Evolutionary conservation across 2,888 invertebrate species (phyloP).

Genomic region (Netelia virgata): DNA sequence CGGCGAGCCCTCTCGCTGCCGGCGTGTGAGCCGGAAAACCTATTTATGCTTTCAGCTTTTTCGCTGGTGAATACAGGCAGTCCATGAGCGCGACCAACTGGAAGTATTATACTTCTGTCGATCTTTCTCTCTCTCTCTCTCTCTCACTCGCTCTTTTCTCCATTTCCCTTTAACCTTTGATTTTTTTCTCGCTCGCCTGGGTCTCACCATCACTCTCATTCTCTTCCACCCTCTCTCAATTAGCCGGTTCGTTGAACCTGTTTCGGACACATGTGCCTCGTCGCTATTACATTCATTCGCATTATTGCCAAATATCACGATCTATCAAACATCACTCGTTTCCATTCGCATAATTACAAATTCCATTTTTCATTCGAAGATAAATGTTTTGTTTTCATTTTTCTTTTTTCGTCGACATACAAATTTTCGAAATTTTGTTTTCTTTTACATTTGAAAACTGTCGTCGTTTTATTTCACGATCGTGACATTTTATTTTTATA

Average conservation of each 20-base stretch:
- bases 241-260: constrained; percentile 1
- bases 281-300: neutral
- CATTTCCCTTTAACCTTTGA: neutral
- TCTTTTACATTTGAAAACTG: neutral
- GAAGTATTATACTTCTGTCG: constrained; percentile 23
- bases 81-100: constrained; percentile 39
- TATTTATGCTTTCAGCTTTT: constrained; percentile 51
- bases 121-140: neutral
- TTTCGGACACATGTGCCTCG: neutral
- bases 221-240: neutral
- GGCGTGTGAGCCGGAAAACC: constrained; percentile 49
- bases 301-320: constrained; percentile 6
- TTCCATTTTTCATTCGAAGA: neutral
- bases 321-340: neutral
- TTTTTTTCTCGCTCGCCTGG: neutral
- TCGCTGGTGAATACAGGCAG: constrained; percentile 16
- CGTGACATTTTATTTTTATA: neutral
- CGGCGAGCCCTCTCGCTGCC: constrained; percentile 22
- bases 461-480: neutral
- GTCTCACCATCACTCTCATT: too few species aligned
- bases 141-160: constrained; percentile 3
- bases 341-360: neutral
- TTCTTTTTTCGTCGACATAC: too few species aligned
- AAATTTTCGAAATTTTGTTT: neutral
- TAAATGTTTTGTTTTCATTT: too few species aligned